Conservation (phyloP, 2,113 vertebrate species). For the Proterorhinus semilunaris region DNA sequence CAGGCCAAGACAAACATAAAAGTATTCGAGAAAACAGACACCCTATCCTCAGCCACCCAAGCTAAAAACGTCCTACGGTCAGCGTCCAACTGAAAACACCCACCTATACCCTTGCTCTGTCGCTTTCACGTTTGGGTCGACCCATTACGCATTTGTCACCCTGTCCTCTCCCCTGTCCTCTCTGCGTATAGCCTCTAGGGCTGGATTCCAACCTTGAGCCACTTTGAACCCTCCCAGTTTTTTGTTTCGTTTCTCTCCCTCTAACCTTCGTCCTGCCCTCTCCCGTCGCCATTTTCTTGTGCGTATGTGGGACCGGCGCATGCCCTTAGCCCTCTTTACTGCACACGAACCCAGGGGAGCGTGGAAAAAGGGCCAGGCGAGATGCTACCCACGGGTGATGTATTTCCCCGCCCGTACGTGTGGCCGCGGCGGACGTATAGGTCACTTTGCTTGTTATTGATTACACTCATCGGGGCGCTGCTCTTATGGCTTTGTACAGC, state of each 20-base stretch:
- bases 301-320: slow-evolving; percentile 25
- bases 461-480: slow-evolving; percentile 33
- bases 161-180: slow-evolving; percentile 43
- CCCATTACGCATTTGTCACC: slow-evolving; percentile 57
- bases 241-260: slow-evolving; percentile 42
- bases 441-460: slow-evolving; percentile 46
- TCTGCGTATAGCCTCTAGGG: slow-evolving; percentile 34
- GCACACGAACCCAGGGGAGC: slow-evolving; percentile 33
- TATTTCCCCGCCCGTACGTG: slow-evolving; percentile 40
- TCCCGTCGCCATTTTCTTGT: slow-evolving; percentile 20
- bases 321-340: slow-evolving; percentile 45
- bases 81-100: neutral
- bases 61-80: neutral
- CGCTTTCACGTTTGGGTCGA: slow-evolving; percentile 32
- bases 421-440: slow-evolving; percentile 10
- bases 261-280: slow-evolving; percentile 63
- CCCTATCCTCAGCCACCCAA: neutral
- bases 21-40: neutral
- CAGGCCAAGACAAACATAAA: too few relatives aligned
- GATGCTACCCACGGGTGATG: slow-evolving; percentile 43
- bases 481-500: slow-evolving; percentile 11
- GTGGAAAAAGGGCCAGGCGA: slow-evolving; percentile 48
- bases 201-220: slow-evolving; percentile 62
- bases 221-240: slow-evolving; percentile 57
- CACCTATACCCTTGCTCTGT: neutral